Evolutionary conservation across 2,113 vertebrate species (phyloP), one percentile per base, ranked within the genome.

Genomic region (Urocynchramus pylzowi): DNA sequence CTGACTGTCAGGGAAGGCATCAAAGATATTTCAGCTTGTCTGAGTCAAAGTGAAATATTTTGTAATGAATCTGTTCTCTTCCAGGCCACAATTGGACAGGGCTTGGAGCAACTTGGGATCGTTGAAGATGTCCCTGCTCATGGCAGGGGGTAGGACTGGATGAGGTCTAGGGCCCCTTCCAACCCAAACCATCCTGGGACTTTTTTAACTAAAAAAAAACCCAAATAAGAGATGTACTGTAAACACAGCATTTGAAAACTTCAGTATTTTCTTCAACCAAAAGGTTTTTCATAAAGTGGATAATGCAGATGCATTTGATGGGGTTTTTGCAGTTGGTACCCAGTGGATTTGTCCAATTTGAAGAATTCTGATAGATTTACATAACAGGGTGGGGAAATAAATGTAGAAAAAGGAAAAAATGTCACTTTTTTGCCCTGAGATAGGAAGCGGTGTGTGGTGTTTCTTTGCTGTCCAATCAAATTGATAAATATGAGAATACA

Each of bases 401-500:
- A 41, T n/a, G 13, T 33, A 85, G 64, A 76, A 74, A 27, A 3
- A 18, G 7, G 21, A 15, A 39, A 42, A 64, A 39, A 28, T 23
- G 22, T 6, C 11, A 5, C 4, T 45, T 85, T 59, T 27, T 61
- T 53, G 6, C 6, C 21, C n/a, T 33, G 44, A 41, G 39, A 24
- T 11, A n/a, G 44, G 37, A 56, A 59, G 2, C 0, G 2, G 26
- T 22, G 9, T 39, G 27, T 17, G 59, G n/a, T 18, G 28, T 19
- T 65, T 68, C 27, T 84, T 47, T 56, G 60, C 30, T 82, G 1
- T 18, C 10, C 16, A 13, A 3, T 26, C 53, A 41, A 76, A 44
- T 0, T 1, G 16, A 28, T 30, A 68, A 64, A 41, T 15, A 42
- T 1, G 13, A 56, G 75, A 61, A 63, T 16, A 9, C 4, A 30